Conservation (phyloP, 2,797 vertebrate species). For the Peromyscus nudipes region DNA sequence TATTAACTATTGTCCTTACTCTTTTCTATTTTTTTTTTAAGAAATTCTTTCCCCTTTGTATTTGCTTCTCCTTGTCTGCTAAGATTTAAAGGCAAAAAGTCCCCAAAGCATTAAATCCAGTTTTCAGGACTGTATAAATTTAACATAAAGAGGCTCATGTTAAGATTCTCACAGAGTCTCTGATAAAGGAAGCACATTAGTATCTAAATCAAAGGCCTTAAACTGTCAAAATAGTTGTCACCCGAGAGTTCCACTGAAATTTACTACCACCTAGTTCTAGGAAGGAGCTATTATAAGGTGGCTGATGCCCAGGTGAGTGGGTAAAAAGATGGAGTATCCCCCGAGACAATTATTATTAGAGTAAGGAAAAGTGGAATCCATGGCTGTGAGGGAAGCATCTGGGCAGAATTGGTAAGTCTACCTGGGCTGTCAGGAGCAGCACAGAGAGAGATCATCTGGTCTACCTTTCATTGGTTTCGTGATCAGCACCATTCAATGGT, state of each 20-base stretch:
- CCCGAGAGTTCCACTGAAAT: conserved; percentile 43
- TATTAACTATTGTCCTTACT: conserved; percentile 11
- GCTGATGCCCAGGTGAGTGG: background rate
- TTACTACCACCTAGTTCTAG: background rate
- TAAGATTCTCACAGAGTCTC: conserved; percentile 26
- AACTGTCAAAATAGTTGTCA: conserved; percentile 47
- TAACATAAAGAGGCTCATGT: conserved; percentile 3
- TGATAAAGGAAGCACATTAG: conserved; percentile 45
- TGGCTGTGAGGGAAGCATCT: background rate
- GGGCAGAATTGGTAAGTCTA: background rate
- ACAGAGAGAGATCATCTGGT: background rate
- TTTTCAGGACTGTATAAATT: background rate
- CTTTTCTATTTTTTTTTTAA: background rate
- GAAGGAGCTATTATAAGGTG: background rate
- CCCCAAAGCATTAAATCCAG: background rate
- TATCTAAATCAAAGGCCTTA: conserved; percentile 32
- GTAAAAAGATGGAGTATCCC: background rate
- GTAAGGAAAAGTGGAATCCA: background rate
- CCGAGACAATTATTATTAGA: background rate
- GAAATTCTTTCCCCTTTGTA: conserved; percentile 10
- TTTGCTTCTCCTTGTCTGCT: conserved; percentile 36
- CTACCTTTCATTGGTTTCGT: background rate
- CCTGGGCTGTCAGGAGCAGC: background rate
- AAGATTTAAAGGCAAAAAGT: conserved; percentile 7
- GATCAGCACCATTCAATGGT: background rate